Evolutionary conservation across 2,797 vertebrate species (phyloP).

Genomic region (Telmatherina bonti): DNA sequence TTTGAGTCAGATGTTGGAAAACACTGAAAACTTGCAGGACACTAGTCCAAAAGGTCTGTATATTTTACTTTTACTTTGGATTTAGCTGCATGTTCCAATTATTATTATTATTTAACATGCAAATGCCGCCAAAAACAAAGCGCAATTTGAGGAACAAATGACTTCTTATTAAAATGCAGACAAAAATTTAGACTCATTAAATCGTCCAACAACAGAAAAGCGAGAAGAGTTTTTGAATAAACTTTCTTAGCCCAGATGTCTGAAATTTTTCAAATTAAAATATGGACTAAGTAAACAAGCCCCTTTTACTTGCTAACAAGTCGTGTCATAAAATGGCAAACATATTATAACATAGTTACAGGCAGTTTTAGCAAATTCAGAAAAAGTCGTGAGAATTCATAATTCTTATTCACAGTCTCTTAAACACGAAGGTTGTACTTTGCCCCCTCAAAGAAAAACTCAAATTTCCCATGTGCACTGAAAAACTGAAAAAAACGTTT

Average conservation of each 20-base stretch:
- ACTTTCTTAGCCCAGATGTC: not conserved
- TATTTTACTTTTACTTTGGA: too few relatives aligned
- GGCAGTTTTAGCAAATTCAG: not conserved
- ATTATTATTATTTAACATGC: not conserved
- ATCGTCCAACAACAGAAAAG: not conserved
- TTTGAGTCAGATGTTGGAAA: too few relatives aligned
- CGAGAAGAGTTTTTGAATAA: not conserved
- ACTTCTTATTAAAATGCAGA: not conserved
- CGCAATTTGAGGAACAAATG: not conserved
- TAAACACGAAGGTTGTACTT: not conserved
- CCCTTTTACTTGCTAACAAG: constrained; percentile 1
- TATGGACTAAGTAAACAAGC: too few relatives aligned
- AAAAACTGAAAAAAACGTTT: not conserved
- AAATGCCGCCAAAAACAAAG: not conserved
- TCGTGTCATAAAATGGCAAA: constrained; percentile 2
- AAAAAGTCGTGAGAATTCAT: not conserved
- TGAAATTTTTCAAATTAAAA: too few relatives aligned
- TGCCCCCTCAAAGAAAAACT: not conserved
- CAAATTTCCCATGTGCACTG: not conserved
- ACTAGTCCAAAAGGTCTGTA: too few relatives aligned
- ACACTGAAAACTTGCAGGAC: too few relatives aligned
- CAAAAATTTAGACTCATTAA: not conserved
- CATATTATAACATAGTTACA: not conserved
- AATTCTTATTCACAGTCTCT: not conserved
- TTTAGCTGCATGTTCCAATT: not conserved